Conservation (phyloP, 2,888 invertebrate genomes). For the Brachyopa scutellaris region DNA sequence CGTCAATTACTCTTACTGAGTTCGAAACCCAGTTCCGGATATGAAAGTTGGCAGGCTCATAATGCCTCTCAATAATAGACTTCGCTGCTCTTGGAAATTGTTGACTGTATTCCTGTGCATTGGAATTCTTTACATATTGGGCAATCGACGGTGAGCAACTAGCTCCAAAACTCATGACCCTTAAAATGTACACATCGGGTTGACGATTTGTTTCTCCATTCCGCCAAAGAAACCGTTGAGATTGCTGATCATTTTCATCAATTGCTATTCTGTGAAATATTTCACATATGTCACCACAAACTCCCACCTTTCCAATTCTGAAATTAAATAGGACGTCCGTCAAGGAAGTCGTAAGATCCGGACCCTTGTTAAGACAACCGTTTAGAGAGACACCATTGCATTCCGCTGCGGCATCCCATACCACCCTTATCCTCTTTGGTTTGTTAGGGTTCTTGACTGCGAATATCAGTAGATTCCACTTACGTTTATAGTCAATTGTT, state of each 20-base stretch:
- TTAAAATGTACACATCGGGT: slow-evolving; percentile 69
- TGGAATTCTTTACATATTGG: slow-evolving; percentile 71
- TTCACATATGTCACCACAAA: slow-evolving; percentile 75
- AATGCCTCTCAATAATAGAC: slow-evolving; percentile 71
- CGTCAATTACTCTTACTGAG: slow-evolving; percentile 29
- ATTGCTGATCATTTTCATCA: slow-evolving; percentile 51
- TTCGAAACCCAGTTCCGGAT: slow-evolving; percentile 70
- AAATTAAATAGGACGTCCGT: slow-evolving; percentile 78
- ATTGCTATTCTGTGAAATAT: slow-evolving; percentile 75
- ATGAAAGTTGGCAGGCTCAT: slow-evolving; percentile 56
- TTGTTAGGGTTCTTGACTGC: slow-evolving; percentile 74
- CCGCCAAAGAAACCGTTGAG: slow-evolving; percentile 77
- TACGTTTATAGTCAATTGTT: slow-evolving; percentile 39
- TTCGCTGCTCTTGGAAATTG: slow-evolving; percentile 61
- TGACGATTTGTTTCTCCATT: slow-evolving; percentile 20
- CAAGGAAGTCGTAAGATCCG: slow-evolving; percentile 76
- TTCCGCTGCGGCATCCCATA: slow-evolving; percentile 76
- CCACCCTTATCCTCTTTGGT: slow-evolving; percentile 74
- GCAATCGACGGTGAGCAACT: slow-evolving; percentile 70
- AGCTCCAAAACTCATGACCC: slow-evolving; percentile 74
- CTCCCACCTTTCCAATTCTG: slow-evolving; percentile 75
- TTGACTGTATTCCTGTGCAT: slow-evolving; percentile 54
- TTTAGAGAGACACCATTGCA: slow-evolving; percentile 73
- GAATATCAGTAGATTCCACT: slow-evolving; percentile 75
- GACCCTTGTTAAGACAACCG: slow-evolving; percentile 75